phyloP scores from a whole-genome alignment of 2,113 vertebrate species.

The Sander vitreus region DNA sequence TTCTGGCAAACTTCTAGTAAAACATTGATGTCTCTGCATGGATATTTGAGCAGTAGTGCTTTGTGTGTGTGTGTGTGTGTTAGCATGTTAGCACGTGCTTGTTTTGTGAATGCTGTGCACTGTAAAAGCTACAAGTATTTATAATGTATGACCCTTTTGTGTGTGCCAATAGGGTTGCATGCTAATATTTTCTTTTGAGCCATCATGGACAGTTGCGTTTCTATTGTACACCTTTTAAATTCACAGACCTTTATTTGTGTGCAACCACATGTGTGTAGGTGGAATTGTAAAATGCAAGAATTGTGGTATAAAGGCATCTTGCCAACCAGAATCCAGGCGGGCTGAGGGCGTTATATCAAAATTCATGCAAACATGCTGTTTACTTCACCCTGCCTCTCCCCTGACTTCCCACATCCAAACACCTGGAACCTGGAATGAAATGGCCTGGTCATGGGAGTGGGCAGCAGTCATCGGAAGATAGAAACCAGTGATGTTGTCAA shows the following conservation, averaged over 20 bases:
- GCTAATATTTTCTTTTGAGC: slow-evolving; percentile 24
- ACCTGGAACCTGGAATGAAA: slow-evolving; percentile 73
- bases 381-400: slow-evolving; percentile 70
- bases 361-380: slow-evolving; percentile 83
- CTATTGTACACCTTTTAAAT: slow-evolving; percentile 36
- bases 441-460: slow-evolving; percentile 55
- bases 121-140: not conserved
- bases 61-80: not conserved
- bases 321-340: slow-evolving; percentile 64
- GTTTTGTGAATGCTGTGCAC: slow-evolving; percentile 8
- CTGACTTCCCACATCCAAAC: slow-evolving; percentile 75
- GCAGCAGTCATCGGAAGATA: slow-evolving; percentile 48
- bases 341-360: slow-evolving; percentile 78
- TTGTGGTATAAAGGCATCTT: slow-evolving; percentile 58
- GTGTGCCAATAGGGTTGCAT: slow-evolving; percentile 6
- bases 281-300: slow-evolving; percentile 70
- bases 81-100: not conserved
- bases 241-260: slow-evolving; percentile 45
- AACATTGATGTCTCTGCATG: slow-evolving; percentile 18
- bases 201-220: slow-evolving; percentile 11
- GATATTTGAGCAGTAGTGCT: not conserved
- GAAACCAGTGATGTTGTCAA: slow-evolving; percentile 39
- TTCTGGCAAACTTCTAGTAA: slow-evolving; percentile 46
- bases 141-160: slow-evolving; percentile 6
- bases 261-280: slow-evolving; percentile 61